Evolutionary conservation across 1,140 invertebrate genomes (phyloP).

Genomic region (Drosophila elegans): DNA sequence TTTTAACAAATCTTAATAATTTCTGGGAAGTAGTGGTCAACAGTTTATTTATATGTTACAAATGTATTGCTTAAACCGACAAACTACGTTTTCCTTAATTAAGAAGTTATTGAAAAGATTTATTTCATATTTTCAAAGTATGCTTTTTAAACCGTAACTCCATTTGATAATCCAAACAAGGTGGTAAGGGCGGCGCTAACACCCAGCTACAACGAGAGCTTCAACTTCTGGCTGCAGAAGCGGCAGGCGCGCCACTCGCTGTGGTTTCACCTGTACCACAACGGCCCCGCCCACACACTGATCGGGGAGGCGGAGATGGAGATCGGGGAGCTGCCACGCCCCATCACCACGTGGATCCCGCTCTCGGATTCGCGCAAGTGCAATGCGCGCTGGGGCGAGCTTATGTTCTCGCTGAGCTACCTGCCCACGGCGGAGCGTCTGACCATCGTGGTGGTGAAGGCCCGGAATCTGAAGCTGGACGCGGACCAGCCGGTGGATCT

Average conservation of each 20-base stretch:
- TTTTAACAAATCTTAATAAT: no score
- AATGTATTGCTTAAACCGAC: no score
- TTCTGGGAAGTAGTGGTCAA: no score
- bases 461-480: slow-evolving; percentile 89
- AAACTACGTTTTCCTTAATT: no score
- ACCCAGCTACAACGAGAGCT: slow-evolving; percentile 90
- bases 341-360: slow-evolving; percentile 86
- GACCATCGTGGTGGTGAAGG: slow-evolving; percentile 93
- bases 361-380: slow-evolving; percentile 86
- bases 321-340: slow-evolving; percentile 85
- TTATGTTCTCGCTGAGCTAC: slow-evolving; percentile 94
- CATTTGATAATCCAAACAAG: not conserved
- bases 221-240: slow-evolving; percentile 89
- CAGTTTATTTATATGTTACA: no score
- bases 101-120: no score
- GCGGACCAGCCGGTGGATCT: slow-evolving; percentile 74
- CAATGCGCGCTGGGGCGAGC: slow-evolving; percentile 89
- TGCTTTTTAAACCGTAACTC: no score
- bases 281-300: slow-evolving; percentile 77
- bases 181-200: slow-evolving; percentile 86
- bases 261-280: slow-evolving; percentile 84
- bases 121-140: no score
- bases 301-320: slow-evolving; percentile 86
- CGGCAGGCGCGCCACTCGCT: slow-evolving; percentile 77
- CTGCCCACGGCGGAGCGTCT: slow-evolving; percentile 91